Evolutionary conservation across 2,797 vertebrate species (phyloP).

Genomic region (Zalophus californianus): DNA sequence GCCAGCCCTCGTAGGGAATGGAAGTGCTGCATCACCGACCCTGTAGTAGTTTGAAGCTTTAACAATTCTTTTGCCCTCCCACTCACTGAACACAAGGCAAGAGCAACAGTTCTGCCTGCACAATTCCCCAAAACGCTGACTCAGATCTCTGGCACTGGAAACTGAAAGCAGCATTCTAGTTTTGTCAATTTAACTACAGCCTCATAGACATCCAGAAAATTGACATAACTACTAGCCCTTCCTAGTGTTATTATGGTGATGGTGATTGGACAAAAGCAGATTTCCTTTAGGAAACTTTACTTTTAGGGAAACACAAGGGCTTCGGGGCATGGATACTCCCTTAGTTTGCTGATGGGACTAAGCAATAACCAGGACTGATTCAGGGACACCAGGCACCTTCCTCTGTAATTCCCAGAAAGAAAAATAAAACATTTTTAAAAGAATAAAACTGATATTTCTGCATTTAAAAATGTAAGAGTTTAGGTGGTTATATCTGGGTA

Average conservation of each 20-base stretch:
- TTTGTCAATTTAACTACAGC: neutral
- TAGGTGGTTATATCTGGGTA: neutral
- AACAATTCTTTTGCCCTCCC: neutral
- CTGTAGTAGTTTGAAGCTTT: neutral
- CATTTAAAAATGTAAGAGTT: neutral
- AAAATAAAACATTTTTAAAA: neutral
- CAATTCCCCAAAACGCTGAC: too few species aligned
- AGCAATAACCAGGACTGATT: neutral
- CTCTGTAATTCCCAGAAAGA: neutral
- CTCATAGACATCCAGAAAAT: neutral
- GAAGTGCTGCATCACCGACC: neutral
- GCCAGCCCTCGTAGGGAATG: too few species aligned
- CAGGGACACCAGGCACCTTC: neutral
- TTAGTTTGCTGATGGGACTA: neutral
- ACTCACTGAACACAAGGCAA: neutral
- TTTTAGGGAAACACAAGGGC: neutral
- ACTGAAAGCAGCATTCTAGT: neutral
- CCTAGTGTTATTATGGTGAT: neutral
- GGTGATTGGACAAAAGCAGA: neutral
- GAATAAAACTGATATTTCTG: neutral
- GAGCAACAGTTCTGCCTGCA: too few species aligned
- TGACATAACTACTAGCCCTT: too few species aligned
- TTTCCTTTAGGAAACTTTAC: neutral
- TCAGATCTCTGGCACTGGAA: neutral
- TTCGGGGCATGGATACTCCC: accelerated